Conservation (phyloP, 2,888 invertebrate species). For the Ephialtes manifestator region DNA sequence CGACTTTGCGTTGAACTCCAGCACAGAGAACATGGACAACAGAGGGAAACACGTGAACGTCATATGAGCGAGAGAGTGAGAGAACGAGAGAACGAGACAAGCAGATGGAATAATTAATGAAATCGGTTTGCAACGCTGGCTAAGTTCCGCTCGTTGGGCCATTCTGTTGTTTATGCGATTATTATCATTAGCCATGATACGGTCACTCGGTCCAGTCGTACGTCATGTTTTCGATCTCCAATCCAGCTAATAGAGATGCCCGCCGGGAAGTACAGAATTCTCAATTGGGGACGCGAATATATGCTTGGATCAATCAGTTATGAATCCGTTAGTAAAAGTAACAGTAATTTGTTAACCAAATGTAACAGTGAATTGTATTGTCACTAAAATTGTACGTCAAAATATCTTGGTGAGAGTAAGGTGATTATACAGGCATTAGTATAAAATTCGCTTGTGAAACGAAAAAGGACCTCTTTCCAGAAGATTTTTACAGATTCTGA, state of each 20-base stretch:
- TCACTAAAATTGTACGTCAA: too few relatives aligned
- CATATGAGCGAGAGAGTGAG: neutral
- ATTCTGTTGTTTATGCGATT: slow-evolving; percentile 36
- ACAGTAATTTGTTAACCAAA: neutral
- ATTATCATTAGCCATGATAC: slow-evolving; percentile 34
- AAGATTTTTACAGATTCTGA: too few relatives aligned
- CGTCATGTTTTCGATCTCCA: slow-evolving; percentile 39
- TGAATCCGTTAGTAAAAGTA: neutral
- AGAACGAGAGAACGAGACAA: neutral
- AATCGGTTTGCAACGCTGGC: slow-evolving; percentile 18
- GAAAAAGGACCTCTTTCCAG: too few relatives aligned
- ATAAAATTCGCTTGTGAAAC: too few relatives aligned
- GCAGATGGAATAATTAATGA: slow-evolving; percentile 45
- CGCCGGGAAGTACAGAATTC: slow-evolving; percentile 7
- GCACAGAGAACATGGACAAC: slow-evolving; percentile 23
- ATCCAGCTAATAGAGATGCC: neutral
- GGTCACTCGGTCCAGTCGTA: slow-evolving; percentile 16
- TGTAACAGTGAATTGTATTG: too few relatives aligned
- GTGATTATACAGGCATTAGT: too few relatives aligned
- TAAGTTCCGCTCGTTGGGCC: neutral
- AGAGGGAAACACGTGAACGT: slow-evolving; percentile 1
- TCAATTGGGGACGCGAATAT: slow-evolving; percentile 1
- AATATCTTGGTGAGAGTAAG: too few relatives aligned
- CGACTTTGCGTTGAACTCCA: slow-evolving; percentile 40
- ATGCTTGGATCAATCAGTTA: neutral